These are phyloP conservation scores for Hyles euphorbiae DNA, from an alignment of 1,140 invertebrate genomes.

Conservation along the genomic window DNA sequence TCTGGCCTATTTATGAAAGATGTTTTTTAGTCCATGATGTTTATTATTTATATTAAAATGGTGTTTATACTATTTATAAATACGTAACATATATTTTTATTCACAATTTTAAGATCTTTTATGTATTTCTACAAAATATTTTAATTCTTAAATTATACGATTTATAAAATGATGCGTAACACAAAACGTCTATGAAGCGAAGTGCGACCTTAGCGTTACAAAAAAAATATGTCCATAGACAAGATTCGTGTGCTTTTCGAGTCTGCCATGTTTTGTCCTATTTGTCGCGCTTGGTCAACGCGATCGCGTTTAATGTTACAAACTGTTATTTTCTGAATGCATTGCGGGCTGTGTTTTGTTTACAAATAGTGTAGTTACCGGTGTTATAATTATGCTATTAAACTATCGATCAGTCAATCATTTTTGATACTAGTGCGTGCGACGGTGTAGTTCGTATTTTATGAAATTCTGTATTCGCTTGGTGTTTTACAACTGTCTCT, in stretches of 20 bases:
- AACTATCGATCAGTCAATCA: conserved; percentile 45
- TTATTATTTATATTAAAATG: no score
- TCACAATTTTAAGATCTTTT: no score
- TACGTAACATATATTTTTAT: no score
- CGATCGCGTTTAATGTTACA: conserved; percentile 64
- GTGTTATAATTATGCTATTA: conserved; percentile 50
- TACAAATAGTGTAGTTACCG: conserved; percentile 68
- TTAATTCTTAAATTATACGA: no score
- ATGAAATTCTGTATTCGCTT: conserved; percentile 62
- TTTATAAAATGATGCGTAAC: background rate
- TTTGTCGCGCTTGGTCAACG: conserved; percentile 74
- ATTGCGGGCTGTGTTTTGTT: conserved; percentile 70
- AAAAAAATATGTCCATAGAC: conserved; percentile 64
- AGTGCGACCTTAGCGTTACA: conserved; percentile 44
- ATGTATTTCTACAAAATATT: no score
- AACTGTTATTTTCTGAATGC: conserved; percentile 69
- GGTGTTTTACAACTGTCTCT: conserved; percentile 46
- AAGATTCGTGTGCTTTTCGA: conserved; percentile 66
- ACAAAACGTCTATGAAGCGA: background rate
- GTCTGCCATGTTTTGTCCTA: conserved; percentile 77
- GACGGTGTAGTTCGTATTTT: conserved; percentile 65
- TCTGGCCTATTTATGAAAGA: no score
- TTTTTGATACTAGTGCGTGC: conserved; percentile 55
- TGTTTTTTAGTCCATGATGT: no score
- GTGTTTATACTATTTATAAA: no score